phyloP scores from a whole-genome alignment of 1,140 invertebrate species.

The Parasteatoda tepidariorum region DNA sequence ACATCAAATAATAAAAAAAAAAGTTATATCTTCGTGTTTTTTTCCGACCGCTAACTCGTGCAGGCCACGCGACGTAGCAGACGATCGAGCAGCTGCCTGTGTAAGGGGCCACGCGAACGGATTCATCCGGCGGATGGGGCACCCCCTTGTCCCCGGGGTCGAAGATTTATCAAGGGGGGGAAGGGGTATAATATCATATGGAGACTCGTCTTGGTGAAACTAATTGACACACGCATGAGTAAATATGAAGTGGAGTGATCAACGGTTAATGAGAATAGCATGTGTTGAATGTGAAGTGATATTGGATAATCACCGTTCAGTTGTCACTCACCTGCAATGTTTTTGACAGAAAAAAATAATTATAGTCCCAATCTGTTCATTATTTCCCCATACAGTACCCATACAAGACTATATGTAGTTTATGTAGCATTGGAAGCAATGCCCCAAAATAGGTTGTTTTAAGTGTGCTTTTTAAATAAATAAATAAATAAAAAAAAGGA shows the following conservation, averaged over 20 bases:
- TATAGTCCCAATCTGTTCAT: too few relatives aligned
- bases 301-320: too few relatives aligned
- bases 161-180: conserved; percentile 34
- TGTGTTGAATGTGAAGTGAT: not conserved
- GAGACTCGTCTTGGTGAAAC: not conserved
- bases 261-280: not conserved
- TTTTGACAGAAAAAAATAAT: too few relatives aligned
- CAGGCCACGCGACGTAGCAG: conserved; percentile 43
- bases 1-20: conserved; percentile 15
- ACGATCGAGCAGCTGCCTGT: conserved; percentile 14
- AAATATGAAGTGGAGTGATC: not conserved
- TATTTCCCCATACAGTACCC: too few relatives aligned
- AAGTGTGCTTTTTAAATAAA: too few relatives aligned
- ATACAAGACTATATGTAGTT: too few relatives aligned
- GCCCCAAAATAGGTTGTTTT: too few relatives aligned
- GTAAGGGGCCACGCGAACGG: conserved; percentile 41
- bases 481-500: too few relatives aligned
- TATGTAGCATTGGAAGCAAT: too few relatives aligned
- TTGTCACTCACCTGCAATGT: too few relatives aligned
- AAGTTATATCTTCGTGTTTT: not conserved
- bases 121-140: conserved; percentile 28
- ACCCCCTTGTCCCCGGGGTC: conserved; percentile 11
- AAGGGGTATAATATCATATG: not conserved
- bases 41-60: conserved; percentile 19
- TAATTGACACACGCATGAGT: conserved; percentile 1